Evolutionary conservation across 2,797 vertebrate genomes (phyloP).

Genomic region (Crenuchus spilurus): DNA sequence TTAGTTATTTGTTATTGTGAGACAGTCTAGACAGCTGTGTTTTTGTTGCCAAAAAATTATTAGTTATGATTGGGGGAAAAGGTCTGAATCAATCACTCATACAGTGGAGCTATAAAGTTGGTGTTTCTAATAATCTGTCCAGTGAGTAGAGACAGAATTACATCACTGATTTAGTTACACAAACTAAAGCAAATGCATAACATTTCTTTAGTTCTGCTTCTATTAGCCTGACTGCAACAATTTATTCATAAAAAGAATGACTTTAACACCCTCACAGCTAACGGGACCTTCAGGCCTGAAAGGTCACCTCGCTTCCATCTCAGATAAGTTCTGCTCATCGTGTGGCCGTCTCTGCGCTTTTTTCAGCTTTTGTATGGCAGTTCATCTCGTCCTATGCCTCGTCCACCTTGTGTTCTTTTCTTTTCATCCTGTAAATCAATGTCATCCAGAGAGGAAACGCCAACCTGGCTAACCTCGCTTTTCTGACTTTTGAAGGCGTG

Average conservation of each 20-base stretch:
- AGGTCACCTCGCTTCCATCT: not conserved
- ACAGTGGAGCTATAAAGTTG: no score
- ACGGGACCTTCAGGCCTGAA: not conserved
- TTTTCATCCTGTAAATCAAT: slow-evolving; percentile 12
- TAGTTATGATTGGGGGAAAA: no score
- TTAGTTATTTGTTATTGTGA: no score
- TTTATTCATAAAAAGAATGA: not conserved
- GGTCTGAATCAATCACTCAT: no score
- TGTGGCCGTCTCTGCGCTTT: not conserved
- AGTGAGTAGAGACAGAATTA: no score
- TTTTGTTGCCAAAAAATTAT: no score
- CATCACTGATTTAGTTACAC: no score
- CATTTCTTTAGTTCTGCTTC: no score
- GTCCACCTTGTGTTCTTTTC: not conserved
- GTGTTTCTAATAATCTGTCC: no score
- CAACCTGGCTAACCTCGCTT: not conserved
- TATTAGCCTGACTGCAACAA: no score
- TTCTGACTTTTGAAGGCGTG: slow-evolving; percentile 60
- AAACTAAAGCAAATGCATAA: no score
- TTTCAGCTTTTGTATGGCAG: not conserved
- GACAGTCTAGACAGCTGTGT: no score
- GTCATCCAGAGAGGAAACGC: slow-evolving; percentile 4
- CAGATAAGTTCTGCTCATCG: not conserved
- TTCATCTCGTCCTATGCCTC: not conserved
- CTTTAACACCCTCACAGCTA: not conserved